Evolutionary conservation across 2,888 invertebrate species (phyloP).

Genomic region (Abrostola triplasia): DNA sequence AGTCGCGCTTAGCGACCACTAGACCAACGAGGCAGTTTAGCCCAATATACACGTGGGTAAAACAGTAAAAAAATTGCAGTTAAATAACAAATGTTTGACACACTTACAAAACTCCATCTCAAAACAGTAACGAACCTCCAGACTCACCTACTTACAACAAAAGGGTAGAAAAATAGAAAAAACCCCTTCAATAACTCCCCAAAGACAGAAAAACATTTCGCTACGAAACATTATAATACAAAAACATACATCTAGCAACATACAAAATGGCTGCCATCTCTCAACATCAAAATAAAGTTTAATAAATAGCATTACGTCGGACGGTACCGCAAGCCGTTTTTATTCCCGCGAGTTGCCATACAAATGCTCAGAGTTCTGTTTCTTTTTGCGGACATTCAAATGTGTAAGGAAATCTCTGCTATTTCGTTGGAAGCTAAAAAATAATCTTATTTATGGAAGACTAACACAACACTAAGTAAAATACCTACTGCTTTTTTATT

Average conservation of each 20-base stretch:
- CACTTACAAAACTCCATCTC: too few species aligned
- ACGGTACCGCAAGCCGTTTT: background rate
- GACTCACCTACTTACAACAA: background rate
- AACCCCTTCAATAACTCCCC: background rate
- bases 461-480: too few species aligned
- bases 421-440: background rate
- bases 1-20: too few species aligned
- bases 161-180: background rate
- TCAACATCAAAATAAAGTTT: conserved; percentile 7
- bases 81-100: too few species aligned
- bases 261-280: background rate
- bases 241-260: background rate
- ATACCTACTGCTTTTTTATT: too few species aligned
- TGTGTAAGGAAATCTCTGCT: background rate
- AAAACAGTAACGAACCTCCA: background rate
- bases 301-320: background rate
- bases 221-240: background rate
- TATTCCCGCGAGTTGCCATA: background rate
- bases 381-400: conserved; percentile 3
- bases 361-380: background rate
- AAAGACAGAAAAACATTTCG: background rate
- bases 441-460: too few species aligned
- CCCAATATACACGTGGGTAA: too few species aligned
- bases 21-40: too few species aligned
- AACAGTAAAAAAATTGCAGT: too few species aligned